phyloP scores from a whole-genome alignment of 2,113 vertebrate genomes.

The Piprites chloris region DNA sequence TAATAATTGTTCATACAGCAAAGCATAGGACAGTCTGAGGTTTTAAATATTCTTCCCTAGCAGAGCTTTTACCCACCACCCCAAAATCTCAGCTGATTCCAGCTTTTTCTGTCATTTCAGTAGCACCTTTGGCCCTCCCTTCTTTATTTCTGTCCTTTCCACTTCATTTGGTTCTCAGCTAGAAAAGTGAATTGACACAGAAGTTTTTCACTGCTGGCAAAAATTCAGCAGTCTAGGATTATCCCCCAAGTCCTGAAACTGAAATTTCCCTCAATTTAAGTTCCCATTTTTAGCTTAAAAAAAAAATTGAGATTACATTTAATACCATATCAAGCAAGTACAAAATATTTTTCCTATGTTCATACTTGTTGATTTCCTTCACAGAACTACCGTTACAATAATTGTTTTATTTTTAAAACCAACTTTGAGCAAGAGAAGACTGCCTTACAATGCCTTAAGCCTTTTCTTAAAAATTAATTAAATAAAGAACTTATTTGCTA shows the following conservation, averaged over 20 bases:
- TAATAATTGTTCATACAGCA: background rate
- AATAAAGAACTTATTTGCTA: background rate
- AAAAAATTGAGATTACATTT: background rate
- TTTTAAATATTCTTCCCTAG: background rate
- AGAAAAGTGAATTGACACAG: background rate
- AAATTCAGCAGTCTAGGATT: background rate
- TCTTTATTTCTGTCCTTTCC: background rate
- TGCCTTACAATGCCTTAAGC: background rate
- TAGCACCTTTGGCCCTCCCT: background rate
- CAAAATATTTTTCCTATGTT: background rate
- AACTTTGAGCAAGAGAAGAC: background rate
- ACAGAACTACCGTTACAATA: background rate
- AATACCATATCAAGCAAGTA: background rate
- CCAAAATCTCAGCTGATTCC: background rate
- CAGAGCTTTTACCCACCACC: accelerated
- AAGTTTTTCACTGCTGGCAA: background rate
- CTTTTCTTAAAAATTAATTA: background rate
- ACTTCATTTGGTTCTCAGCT: background rate
- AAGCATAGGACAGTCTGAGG: background rate
- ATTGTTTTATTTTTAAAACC: background rate
- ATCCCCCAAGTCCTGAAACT: background rate
- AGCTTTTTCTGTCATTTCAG: background rate
- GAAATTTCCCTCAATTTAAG: background rate
- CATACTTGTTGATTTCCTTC: background rate
- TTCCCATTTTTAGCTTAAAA: background rate